phyloP scores from a whole-genome alignment of 2,113 vertebrate species.

The Amphiprion percula region DNA sequence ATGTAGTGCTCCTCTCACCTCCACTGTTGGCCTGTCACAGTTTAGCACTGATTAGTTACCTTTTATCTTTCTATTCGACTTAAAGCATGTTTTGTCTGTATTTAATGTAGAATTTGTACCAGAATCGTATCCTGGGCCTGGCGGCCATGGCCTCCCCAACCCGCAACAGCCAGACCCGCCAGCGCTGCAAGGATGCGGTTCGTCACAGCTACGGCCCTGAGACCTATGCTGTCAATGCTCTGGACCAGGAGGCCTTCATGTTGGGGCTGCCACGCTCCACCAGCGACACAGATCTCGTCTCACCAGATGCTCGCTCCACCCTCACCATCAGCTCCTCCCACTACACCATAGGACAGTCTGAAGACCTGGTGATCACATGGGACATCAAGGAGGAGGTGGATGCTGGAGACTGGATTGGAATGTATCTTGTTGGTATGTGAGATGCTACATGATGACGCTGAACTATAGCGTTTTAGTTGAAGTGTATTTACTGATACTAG shows the following conservation, averaged over 20 bases:
- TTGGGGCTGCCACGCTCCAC: constrained; percentile 92
- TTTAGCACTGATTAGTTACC: too few species aligned
- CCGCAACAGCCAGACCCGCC: constrained; percentile 90
- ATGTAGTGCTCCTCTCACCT: too few species aligned
- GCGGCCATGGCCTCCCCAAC: constrained; percentile 97
- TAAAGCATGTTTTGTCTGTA: neutral
- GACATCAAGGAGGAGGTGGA: constrained; percentile 99
- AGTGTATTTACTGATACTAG: too few species aligned
- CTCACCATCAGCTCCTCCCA: constrained; percentile 93
- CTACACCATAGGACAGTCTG: constrained; percentile 92
- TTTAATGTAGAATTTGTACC: constrained; percentile 93
- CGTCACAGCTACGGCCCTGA: constrained; percentile 93
- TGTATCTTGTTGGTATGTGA: constrained; percentile 95
- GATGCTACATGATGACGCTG: neutral
- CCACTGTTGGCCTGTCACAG: too few species aligned
- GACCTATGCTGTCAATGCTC: constrained; percentile 87
- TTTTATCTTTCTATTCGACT: too few species aligned
- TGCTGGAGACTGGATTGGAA: constrained; percentile 98
- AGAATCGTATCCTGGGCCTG: constrained; percentile 96
- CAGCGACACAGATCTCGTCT: constrained; percentile 95
- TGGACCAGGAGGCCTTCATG: constrained; percentile 78
- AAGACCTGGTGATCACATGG: constrained; percentile 95
- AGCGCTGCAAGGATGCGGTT: constrained; percentile 90
- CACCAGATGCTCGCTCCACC: constrained; percentile 93
- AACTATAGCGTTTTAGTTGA: too few species aligned